Conservation (phyloP, 1,140 invertebrate species). For the Episyrphus balteatus region DNA sequence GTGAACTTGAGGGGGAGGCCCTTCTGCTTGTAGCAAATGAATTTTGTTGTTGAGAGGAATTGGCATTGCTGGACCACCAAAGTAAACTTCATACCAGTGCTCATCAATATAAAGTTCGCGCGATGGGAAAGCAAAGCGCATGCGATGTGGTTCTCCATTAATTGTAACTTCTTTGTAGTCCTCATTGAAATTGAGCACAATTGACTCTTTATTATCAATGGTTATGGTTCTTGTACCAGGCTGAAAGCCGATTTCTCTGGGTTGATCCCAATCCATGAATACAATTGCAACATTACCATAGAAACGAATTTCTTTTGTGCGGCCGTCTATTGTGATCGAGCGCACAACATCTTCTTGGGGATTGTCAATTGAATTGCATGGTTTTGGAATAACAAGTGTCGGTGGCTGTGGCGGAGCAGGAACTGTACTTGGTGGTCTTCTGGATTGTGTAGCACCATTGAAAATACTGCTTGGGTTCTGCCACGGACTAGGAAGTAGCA, state of each 20-base stretch:
- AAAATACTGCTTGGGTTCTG: background rate
- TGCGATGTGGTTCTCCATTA: slow-evolving; percentile 58
- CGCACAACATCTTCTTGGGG: slow-evolving; percentile 36
- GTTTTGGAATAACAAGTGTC: slow-evolving; percentile 14
- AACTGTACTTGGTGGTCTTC: slow-evolving; percentile 1
- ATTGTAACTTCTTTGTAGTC: slow-evolving; percentile 59
- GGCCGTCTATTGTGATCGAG: slow-evolving; percentile 75
- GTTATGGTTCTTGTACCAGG: slow-evolving; percentile 51
- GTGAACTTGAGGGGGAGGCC: slow-evolving; percentile 75
- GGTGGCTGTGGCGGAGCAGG: slow-evolving; percentile 27
- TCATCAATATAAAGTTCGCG: slow-evolving; percentile 84
- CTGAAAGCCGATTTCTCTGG: slow-evolving; percentile 73
- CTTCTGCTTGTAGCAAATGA: slow-evolving; percentile 66
- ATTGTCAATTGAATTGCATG: slow-evolving; percentile 32
- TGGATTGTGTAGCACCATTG: background rate
- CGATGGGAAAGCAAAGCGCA: slow-evolving; percentile 83
- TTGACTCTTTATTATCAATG: slow-evolving; percentile 60
- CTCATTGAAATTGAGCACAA: slow-evolving; percentile 57
- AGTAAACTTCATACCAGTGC: slow-evolving; percentile 76
- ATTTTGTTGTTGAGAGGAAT: slow-evolving; percentile 72
- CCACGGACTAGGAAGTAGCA: background rate
- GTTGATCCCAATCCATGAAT: slow-evolving; percentile 72
- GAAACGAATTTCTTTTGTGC: slow-evolving; percentile 71
- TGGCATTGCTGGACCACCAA: slow-evolving; percentile 76
- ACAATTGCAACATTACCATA: slow-evolving; percentile 76